Base-by-base conservation (phyloP, 2,797 vertebrate genomes). In the Brachyalestes nurse region DNA sequence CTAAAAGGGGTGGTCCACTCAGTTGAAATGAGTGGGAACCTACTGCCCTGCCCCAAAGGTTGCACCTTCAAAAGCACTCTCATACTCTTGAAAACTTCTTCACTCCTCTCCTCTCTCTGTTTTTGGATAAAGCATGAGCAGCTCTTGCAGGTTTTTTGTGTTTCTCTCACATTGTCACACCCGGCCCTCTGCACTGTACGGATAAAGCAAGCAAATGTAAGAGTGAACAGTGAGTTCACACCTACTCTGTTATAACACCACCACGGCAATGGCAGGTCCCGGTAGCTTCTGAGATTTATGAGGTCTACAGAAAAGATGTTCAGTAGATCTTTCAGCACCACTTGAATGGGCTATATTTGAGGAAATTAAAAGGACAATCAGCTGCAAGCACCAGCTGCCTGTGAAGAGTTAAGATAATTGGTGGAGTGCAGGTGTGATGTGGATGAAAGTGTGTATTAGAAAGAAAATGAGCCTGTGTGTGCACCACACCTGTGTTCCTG, bases 401-500 rank as follows among this genome's bases (percentile, higher is more conserved):
- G 64, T 64, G 58, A 62, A 75, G 74, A 74, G 61, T 81, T 86
- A 77, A 77, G 78, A 83, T 86, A 81, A 82, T 69, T 64, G 57
- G 72, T 70, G 72, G 58, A 66, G 82, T 77, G 83, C 62, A 78
- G 21, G 75, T 78, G 64, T 23, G 38, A 23, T 75, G n/a, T 75
- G 53, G 49, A 80, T 34, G 53, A 64, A 28, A 42, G 74, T 64
- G 51, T 42, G 47, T 69, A 67, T 82, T 71, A 53, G 66, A 67
- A 81, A 42, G 78, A 49, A 76, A 79, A 77, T 60, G 57, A 10
- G 66, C 70, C 62, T 81, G 58, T 75, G 71, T 74, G 69, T 83
- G 21, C 83, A 9, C 72, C 47, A 84, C 78, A 86, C 84, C 84
- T 91, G 87, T 84, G 65, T 17, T n/a, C 74, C 72, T 23, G 19